Conservation (phyloP, 1,140 invertebrate species). For the Popillia japonica region DNA sequence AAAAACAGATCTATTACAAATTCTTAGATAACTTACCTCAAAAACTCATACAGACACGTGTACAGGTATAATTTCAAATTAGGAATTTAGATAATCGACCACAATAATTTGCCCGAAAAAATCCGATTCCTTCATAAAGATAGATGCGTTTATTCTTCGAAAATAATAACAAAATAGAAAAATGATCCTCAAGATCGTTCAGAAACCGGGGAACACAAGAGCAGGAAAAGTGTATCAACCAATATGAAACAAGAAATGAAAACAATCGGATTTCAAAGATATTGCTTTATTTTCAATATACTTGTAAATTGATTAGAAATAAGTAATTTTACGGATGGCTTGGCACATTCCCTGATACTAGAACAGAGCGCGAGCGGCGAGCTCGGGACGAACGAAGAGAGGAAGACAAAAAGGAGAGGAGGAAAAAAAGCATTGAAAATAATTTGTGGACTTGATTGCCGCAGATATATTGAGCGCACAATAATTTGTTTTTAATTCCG, state of each 20-base stretch:
- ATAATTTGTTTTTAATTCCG: slow-evolving; percentile 23
- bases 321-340: slow-evolving; percentile 48
- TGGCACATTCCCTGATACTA: slow-evolving; percentile 31
- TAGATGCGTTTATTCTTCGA: not conserved
- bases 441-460: slow-evolving; percentile 35
- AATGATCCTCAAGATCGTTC: not conserved
- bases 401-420: not conserved
- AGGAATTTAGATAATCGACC: not conserved
- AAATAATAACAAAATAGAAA: not conserved
- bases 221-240: slow-evolving; percentile 14
- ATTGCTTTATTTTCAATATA: slow-evolving; percentile 39
- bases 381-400: slow-evolving; percentile 8
- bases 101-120: not conserved
- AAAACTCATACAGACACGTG: not conserved
- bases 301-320: slow-evolving; percentile 48
- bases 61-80: not conserved
- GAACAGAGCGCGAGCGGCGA: not conserved
- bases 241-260: slow-evolving; percentile 33
- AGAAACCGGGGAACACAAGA: not conserved
- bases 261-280: slow-evolving; percentile 37
- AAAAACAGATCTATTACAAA: not conserved
- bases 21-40: not conserved
- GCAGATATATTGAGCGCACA: slow-evolving; percentile 22
- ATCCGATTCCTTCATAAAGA: not conserved
- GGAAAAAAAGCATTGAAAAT: slow-evolving; percentile 26